phyloP scores from a whole-genome alignment of 1,140 invertebrate genomes.

The Chironomus tepperi region DNA sequence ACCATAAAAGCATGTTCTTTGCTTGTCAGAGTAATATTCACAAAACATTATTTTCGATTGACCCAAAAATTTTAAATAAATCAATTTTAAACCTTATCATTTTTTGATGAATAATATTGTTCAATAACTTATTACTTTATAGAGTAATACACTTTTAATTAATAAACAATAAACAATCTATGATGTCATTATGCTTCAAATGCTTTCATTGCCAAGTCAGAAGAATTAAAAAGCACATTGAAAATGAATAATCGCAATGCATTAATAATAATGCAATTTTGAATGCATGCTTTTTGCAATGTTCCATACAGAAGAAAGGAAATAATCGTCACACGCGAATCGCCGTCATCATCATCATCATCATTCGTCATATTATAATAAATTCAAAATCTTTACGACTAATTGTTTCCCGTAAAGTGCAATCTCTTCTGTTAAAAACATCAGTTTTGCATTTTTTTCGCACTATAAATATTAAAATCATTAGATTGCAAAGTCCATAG shows the following conservation, averaged over 20 bases:
- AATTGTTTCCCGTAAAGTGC: conserved; percentile 17
- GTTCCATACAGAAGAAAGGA: neutral
- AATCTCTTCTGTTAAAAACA: neutral
- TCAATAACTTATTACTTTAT: too few species aligned
- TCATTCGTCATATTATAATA: conserved; percentile 7
- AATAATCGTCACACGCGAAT: neutral
- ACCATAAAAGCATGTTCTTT: too few species aligned
- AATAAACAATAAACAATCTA: too few species aligned
- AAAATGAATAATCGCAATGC: conserved; percentile 3
- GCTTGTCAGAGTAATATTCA: too few species aligned
- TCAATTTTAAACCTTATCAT: too few species aligned
- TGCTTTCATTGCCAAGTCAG: too few species aligned
- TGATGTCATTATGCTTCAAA: too few species aligned
- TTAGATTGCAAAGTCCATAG: neutral
- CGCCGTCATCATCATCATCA: too few species aligned
- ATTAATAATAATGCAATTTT: neutral
- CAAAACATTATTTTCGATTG: too few species aligned
- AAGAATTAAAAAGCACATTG: neutral
- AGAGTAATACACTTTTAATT: too few species aligned
- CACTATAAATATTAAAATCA: conserved; percentile 2
- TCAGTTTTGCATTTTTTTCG: conserved; percentile 6
- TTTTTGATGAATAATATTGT: too few species aligned
- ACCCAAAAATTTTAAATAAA: too few species aligned
- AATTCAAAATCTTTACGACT: conserved; percentile 14
- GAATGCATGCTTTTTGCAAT: neutral